Base-by-base conservation (phyloP, 1,140 invertebrate genomes). In the Philotrypesis tridentata region DNA sequence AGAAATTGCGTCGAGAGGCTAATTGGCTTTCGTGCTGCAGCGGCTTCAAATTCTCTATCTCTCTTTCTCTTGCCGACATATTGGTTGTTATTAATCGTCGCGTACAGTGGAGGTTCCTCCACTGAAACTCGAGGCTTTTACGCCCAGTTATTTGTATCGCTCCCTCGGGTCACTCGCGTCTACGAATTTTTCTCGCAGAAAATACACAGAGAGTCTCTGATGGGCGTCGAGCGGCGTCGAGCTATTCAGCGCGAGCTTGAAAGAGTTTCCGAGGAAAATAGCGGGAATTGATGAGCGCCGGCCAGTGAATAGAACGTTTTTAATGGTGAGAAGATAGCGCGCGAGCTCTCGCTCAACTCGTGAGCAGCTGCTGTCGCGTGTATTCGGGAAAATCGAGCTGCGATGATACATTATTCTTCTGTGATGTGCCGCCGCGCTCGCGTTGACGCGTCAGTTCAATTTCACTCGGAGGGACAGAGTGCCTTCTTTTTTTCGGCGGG, bases 21-120 rank as follows among this genome's bases (percentile, higher is more conserved):
- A 81, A 81, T 81, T 81, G 72, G 63, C 80, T 76, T 76, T 76
- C 80, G 31, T 76, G 80, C 70, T 65, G 73, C 31, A 11, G 17
- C 73, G 21, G 48, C 48, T 55, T 7, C 17, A 55, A 81, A 81
- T 67, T 81, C 73, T 5, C 33, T 37, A n/a, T n/a, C n/a, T n/a
- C n/a, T n/a, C n/a, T n/a, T n/a, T n/a, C n/a, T n/a, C n/a, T n/a
- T n/a, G n/a, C 33, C 73, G 72, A 68, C 14, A 70, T 40, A 12
- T 14, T 9, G 27, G 7, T 71, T 68, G 70, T 80, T 72, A 80
- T 80, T 80, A 80, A 80, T 80, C 70, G 78, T 63, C 48, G 31
- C 31, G 67, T n/a, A 14, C 61, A 27, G 61, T 63, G 7, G n/a
- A n/a, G n/a, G n/a, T n/a, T 27, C 25, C n/a, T n/a, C n/a, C n/a